Base-by-base conservation (phyloP, 1,140 invertebrate genomes). In the Tetragnatha versicolor region DNA sequence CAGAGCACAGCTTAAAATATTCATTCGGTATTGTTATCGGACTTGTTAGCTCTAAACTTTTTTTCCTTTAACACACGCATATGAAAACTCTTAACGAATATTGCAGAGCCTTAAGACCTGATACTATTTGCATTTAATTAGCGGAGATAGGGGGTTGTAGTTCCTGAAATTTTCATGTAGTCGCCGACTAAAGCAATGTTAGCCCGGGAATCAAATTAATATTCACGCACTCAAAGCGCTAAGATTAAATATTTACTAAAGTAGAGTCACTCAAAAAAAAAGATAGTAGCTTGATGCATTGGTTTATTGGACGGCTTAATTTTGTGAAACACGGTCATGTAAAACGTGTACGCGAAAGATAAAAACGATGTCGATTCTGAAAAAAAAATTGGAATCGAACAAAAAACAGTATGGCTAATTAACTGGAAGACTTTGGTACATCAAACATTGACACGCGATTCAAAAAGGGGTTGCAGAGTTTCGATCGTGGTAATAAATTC, bases 51-150 rank as follows among this genome's bases (percentile, higher is more conserved):
- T n/a, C n/a, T n/a, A n/a, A n/a, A n/a, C n/a, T n/a, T n/a, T n/a
- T n/a, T n/a, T n/a, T n/a, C n/a, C n/a, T n/a, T n/a, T n/a, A n/a
- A n/a, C n/a, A n/a, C n/a, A n/a, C n/a, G n/a, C n/a, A n/a, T n/a
- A n/a, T n/a, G n/a, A n/a, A n/a, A n/a, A n/a, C n/a, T n/a, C n/a
- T n/a, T n/a, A n/a, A n/a, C n/a, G n/a, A n/a, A n/a, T n/a, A n/a
- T n/a, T n/a, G n/a, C n/a, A n/a, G n/a, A n/a, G n/a, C n/a, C n/a
- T 1, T 2, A n/a, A n/a, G 14, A 58, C 3, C 42, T 25, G 42
- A 65, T 22, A 45, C 14, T 65, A 65, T 65, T 65, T 65, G 39
- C 25, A 42, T 65, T 65, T 65, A 65, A 45, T 65, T 65, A 65
- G 12, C 37, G 25, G 27, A 65, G 35, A 65, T 33, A 33, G 14